Conservation (phyloP, 1,140 invertebrate species). For the Orius laevigatus region DNA sequence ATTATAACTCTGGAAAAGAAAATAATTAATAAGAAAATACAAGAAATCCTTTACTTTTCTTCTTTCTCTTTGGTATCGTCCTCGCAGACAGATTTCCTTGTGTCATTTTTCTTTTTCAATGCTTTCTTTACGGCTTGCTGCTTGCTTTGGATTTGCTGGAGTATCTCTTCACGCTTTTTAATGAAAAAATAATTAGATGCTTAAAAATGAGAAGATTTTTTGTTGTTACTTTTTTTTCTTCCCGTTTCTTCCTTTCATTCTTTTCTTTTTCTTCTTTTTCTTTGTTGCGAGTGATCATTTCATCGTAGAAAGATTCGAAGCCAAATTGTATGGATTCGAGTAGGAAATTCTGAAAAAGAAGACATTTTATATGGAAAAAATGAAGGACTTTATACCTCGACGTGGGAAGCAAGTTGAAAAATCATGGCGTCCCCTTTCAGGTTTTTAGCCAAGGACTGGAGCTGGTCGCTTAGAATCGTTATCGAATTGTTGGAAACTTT, state of each 20-base stretch:
- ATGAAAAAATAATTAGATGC: slow-evolving; percentile 21
- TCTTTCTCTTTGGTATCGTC: too few species aligned
- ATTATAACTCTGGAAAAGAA: too few species aligned
- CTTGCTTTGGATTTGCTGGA: slow-evolving; percentile 48
- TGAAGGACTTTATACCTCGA: slow-evolving; percentile 28
- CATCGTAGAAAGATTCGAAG: slow-evolving; percentile 61
- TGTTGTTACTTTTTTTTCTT: slow-evolving; percentile 36
- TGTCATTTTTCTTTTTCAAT: slow-evolving; percentile 25
- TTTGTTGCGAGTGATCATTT: slow-evolving; percentile 53
- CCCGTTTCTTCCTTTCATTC: slow-evolving; percentile 37
- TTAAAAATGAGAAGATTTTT: neutral
- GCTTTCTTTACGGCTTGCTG: slow-evolving; percentile 48
- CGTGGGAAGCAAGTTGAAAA: slow-evolving; percentile 49
- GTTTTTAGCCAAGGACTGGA: slow-evolving; percentile 32
- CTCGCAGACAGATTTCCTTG: too few species aligned
- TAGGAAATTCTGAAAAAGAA: slow-evolving; percentile 39
- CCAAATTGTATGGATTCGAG: slow-evolving; percentile 54
- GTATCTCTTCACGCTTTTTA: slow-evolving; percentile 43
- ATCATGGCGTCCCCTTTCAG: slow-evolving; percentile 60
- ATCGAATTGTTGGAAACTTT: slow-evolving; percentile 5
- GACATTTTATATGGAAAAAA: neutral
- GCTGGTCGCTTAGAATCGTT: slow-evolving; percentile 24
- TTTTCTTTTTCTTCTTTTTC: slow-evolving; percentile 40
- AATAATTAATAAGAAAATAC: too few species aligned
- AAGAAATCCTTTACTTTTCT: too few species aligned